These are phyloP conservation scores for Lacerta viridis DNA, from an alignment of 2,797 vertebrate species.

Conservation along the genomic window DNA sequence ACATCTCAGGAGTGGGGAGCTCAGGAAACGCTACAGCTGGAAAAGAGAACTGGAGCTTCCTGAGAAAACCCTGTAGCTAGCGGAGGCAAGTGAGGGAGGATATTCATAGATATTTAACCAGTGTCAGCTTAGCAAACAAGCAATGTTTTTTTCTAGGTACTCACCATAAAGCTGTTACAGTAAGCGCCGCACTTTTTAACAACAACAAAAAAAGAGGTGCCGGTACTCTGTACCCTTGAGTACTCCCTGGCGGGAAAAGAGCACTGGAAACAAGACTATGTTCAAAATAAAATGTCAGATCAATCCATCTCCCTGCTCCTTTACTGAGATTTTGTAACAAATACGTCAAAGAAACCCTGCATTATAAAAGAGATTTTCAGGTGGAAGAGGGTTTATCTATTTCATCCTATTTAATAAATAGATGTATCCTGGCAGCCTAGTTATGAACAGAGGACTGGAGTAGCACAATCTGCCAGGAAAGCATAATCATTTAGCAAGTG, in stretches of 20 bases:
- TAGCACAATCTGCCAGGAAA: neutral
- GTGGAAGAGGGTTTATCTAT: constrained; percentile 1
- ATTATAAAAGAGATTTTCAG: neutral
- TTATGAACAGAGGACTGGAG: neutral
- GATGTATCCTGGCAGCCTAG: neutral
- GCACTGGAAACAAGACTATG: neutral
- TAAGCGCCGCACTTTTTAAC: too few relatives aligned
- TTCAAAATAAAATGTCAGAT: neutral
- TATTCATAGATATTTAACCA: neutral
- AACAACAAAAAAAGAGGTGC: too few relatives aligned
- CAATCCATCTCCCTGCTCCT: neutral
- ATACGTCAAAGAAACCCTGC: neutral
- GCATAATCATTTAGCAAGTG: neutral
- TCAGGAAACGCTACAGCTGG: neutral
- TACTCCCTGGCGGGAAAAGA: too few relatives aligned
- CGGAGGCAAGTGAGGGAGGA: neutral
- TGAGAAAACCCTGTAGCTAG: neutral
- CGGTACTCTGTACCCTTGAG: too few relatives aligned
- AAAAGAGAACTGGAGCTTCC: neutral
- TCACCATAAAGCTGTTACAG: too few relatives aligned
- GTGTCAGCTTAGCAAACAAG: too few relatives aligned
- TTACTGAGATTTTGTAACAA: neutral
- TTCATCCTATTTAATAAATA: constrained; percentile 7
- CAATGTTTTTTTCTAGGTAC: too few relatives aligned
- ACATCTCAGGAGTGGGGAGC: neutral